Percentiles rank a stretch among this genome's conserved stretches.
Conservation (phyloP, 2,888 invertebrate species). For the Thelaira solivaga region DNA sequence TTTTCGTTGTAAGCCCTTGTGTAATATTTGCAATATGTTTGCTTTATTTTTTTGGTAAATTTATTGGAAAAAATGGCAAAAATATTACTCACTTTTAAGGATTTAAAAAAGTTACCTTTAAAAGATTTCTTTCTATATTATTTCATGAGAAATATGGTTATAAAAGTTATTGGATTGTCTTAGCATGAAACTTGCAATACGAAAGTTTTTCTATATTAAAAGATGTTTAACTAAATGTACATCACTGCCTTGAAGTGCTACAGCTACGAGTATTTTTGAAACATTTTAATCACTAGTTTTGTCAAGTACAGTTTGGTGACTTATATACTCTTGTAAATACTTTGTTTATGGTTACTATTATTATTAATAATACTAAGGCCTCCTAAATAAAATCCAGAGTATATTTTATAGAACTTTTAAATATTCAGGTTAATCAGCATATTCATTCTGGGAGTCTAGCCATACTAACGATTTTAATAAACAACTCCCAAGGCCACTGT, state of each 20-base stretch:
- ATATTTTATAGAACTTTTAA: too few species aligned
- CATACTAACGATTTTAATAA: too few species aligned
- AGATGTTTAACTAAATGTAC: not conserved
- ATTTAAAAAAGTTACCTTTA: conserved; percentile 44
- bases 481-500: too few species aligned
- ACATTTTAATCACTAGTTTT: not conserved
- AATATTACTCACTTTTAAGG: conserved; percentile 24
- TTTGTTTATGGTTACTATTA: too few species aligned
- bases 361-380: too few species aligned
- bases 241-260: not conserved
- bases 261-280: not conserved
- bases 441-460: too few species aligned
- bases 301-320: too few species aligned
- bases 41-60: conserved; percentile 35
- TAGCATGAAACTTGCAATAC: conserved; percentile 37
- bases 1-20: conserved; percentile 37
- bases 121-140: conserved; percentile 51
- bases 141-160: conserved; percentile 65
- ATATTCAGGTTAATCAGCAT: too few species aligned
- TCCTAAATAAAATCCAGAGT: too few species aligned
- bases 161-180: conserved; percentile 68
- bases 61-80: conserved; percentile 51
- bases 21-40: conserved; percentile 56
- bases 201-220: conserved; percentile 2
- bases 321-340: too few species aligned